Base-by-base conservation (phyloP, 2,113 vertebrate species). In the Pandion haliaetus region DNA sequence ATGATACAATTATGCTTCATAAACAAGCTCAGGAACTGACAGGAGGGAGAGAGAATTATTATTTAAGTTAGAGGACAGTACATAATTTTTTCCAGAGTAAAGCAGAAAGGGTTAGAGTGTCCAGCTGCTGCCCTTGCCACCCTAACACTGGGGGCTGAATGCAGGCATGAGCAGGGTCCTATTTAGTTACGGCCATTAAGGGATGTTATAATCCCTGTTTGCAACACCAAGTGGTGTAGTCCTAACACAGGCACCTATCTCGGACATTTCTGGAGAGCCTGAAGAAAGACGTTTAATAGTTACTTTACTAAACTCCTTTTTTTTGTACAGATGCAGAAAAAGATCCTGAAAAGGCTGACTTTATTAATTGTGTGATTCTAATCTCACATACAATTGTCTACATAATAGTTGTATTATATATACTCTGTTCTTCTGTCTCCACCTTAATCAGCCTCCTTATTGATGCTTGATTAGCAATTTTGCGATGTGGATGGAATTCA, bases 381-480 rank as follows among this genome's bases (percentile, higher is more conserved):
- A 86, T 89, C 70, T 94, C 70, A 18, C 34, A 12, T 55, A n/a
- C 58, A 65, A 26, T 92, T 23, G 19, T 73, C 70, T 87, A 10
- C 14, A 5, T 34, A 79, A 86, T 52, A 74, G 62, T 73, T 47
- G n/a, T 34, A 62, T 86, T 94, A n/a, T 40, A 1, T 59, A 31
- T 77, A 29, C n/a, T 78, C 67, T 42, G 25, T 66, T 93, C 54
- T 82, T 57, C 40, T 77, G 66, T 36, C 12, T 86, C 93, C 89
- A 76, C 61, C 34, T 70, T 85, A 52, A 92, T 94, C 96, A 95
- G 67, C 23, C 25, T 88, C 52, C 36, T 94, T 62, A 79, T 38
- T 93, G 91, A 61, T 71, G 77, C 82, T 67, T 83, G 91, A 88
- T 90, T 93, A 89, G 73, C 77, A 94, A 5, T 82, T 91, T 69